Evolutionary conservation across 2,888 invertebrate genomes (phyloP).

Genomic region (Andrena flavipes): DNA sequence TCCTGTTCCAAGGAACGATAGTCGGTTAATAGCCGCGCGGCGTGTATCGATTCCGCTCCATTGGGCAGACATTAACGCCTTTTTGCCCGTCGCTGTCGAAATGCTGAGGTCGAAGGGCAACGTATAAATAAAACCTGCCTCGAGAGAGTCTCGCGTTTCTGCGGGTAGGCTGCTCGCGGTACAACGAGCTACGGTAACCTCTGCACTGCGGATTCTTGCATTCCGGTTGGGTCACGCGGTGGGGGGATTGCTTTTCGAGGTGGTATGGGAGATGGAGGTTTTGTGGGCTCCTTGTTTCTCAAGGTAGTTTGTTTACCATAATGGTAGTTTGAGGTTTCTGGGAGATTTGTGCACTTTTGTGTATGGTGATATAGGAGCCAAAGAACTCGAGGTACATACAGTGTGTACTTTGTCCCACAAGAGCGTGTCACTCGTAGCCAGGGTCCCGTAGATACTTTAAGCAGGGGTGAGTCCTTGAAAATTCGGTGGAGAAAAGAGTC

Average conservation of each 20-base stretch:
- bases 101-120: conserved; percentile 59
- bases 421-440: too few relatives aligned
- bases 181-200: background rate
- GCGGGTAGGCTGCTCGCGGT: background rate
- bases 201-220: background rate
- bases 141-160: conserved; percentile 41
- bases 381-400: too few relatives aligned
- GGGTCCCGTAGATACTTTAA: too few relatives aligned
- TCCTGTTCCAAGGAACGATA: conserved; percentile 44
- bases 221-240: background rate
- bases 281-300: background rate
- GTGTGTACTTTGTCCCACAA: too few relatives aligned
- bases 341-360: too few relatives aligned
- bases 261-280: background rate
- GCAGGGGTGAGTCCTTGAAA: too few relatives aligned
- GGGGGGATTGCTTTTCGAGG: background rate
- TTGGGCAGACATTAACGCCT: conserved; percentile 61
- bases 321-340: too few relatives aligned
- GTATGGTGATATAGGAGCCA: too few relatives aligned
- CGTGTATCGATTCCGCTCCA: conserved; percentile 67
- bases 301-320: too few relatives aligned
- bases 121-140: conserved; percentile 52
- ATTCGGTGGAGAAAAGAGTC: too few relatives aligned
- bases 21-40: conserved; percentile 52
- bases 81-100: conserved; percentile 66